Percentiles rank a stretch among this genome's conserved stretches.
Conservation (phyloP, 2,113 vertebrate species). For the Anas platyrhynchos region DNA sequence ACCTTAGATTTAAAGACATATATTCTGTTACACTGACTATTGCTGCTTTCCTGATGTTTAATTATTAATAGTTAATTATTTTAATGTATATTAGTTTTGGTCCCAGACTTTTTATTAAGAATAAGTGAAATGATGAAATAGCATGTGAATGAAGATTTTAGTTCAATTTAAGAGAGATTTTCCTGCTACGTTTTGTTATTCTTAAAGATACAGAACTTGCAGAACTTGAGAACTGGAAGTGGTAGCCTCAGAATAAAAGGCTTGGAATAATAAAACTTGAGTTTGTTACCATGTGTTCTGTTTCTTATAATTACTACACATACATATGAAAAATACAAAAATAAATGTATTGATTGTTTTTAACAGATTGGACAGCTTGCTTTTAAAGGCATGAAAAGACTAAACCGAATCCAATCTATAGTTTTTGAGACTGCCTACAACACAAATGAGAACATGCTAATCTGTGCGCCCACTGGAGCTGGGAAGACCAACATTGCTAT, state of each 20-base stretch:
- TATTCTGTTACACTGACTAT: not conserved
- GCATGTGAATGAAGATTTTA: not conserved
- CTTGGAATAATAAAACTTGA: not conserved
- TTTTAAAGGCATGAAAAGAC: conserved; percentile 92
- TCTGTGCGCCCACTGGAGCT: conserved; percentile 95
- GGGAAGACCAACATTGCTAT: conserved; percentile 99
- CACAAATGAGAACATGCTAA: conserved; percentile 97
- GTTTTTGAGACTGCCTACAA: conserved; percentile 98
- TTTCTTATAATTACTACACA: not conserved
- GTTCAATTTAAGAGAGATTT: not conserved
- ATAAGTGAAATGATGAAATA: not conserved
- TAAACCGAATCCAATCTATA: conserved; percentile 96
- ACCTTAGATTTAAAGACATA: not conserved
- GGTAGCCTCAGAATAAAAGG: not conserved
- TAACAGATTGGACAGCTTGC: conserved; percentile 92
- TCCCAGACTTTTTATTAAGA: not conserved
- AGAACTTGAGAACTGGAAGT: not conserved
- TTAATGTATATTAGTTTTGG: not conserved
- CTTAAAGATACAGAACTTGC: not conserved
- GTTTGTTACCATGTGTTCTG: not conserved
- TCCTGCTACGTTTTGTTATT: not conserved
- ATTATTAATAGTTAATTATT: not conserved
- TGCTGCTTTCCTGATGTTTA: not conserved
- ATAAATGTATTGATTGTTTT: not conserved
- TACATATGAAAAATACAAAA: not conserved